Percentiles rank a stretch among this genome's conserved stretches.
Evolutionary conservation across 2,797 vertebrate genomes (phyloP).

Genomic region (Neosilurus hyrtlii): DNA sequence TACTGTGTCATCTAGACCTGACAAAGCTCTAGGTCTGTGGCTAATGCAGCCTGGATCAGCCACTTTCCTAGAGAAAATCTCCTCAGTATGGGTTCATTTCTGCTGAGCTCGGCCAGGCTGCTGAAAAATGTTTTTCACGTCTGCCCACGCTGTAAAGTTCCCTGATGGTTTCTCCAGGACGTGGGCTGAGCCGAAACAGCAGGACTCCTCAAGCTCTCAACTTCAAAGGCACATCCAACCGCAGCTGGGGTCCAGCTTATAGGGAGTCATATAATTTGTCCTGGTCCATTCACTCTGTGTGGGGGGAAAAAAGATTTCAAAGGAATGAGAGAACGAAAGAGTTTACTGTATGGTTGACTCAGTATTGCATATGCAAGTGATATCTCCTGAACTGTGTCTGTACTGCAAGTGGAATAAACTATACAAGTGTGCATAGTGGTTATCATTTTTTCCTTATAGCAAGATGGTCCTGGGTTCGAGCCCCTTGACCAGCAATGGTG

Average conservation of each 20-base stretch:
- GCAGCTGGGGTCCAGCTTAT: conserved; percentile 32
- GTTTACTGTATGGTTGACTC: not conserved
- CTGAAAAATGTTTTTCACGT: conserved; percentile 48
- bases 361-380: conserved; percentile 10
- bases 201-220: conserved; percentile 37
- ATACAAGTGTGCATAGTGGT: not conserved
- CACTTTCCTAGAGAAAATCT: conserved; percentile 45
- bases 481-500: no score
- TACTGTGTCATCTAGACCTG: conserved; percentile 40
- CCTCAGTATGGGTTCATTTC: conserved; percentile 38
- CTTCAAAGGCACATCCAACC: conserved; percentile 47
- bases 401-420: conserved; percentile 12
- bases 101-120: conserved; percentile 40
- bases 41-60: conserved; percentile 42
- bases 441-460: no score
- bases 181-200: conserved; percentile 6
- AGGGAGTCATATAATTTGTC: conserved; percentile 43
- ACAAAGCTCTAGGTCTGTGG: conserved; percentile 21
- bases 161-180: conserved; percentile 44
- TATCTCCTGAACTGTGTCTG: not conserved
- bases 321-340: not conserved
- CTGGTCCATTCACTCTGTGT: conserved; percentile 14
- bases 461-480: no score
- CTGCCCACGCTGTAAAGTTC: conserved; percentile 40
- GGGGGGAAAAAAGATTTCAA: not conserved